Percentiles rank a stretch among this genome's conserved stretches.
Conservation (phyloP, 2,888 invertebrate genomes). For the Xestobium rufovillosum region DNA sequence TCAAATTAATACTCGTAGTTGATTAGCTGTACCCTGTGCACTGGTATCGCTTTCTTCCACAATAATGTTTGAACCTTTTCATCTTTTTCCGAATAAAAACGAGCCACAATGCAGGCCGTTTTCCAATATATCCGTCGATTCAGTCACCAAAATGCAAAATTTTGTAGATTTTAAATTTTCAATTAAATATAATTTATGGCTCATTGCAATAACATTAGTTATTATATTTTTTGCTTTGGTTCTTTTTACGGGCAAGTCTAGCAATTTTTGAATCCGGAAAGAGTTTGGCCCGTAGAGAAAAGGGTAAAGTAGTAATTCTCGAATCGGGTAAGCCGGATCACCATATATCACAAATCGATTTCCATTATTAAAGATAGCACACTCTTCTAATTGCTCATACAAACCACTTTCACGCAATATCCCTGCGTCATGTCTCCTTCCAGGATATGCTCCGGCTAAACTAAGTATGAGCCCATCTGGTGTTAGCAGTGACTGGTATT, state of each 20-base stretch:
- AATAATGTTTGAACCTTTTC: too few relatives aligned
- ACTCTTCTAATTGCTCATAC: constrained; percentile 18
- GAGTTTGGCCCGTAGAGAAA: too few relatives aligned
- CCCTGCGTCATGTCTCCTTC: constrained; percentile 23
- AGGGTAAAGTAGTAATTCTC: constrained; percentile 18
- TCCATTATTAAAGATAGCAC: constrained; percentile 14
- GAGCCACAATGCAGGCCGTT: constrained; percentile 4
- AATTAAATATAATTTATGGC: constrained; percentile 5
- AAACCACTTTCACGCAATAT: constrained; percentile 22
- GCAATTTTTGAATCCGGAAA: too few relatives aligned
- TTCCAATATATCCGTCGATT: constrained; percentile 8
- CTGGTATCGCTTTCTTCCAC: too few relatives aligned
- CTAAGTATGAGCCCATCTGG: constrained; percentile 25
- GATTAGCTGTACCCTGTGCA: too few relatives aligned
- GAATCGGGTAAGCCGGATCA: constrained; percentile 20
- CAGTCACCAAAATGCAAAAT: constrained; percentile 9
- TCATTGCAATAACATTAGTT: constrained; percentile 6
- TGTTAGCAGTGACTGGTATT: constrained; percentile 21
- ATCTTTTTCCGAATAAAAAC: constrained; percentile 27
- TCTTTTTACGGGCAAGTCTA: constrained; percentile 2
- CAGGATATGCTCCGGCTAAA: constrained; percentile 17
- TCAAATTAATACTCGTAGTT: too few relatives aligned
- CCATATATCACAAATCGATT: constrained; percentile 22
- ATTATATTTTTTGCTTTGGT: constrained; percentile 6
- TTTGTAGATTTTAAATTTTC: background rate